Conservation (phyloP, 2,113 vertebrate species). For the Oreochromis niloticus region DNA sequence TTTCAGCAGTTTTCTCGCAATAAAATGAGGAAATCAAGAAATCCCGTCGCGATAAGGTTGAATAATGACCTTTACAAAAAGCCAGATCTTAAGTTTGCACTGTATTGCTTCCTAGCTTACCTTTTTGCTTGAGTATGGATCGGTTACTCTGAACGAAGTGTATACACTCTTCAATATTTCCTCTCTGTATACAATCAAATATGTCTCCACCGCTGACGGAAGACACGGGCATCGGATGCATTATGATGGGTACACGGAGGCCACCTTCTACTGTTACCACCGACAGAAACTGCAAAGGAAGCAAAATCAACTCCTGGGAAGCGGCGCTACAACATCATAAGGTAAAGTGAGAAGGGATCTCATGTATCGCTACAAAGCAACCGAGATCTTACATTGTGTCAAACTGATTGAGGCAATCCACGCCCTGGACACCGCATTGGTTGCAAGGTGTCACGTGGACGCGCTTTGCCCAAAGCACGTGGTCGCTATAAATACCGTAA, state of each 20-base stretch:
- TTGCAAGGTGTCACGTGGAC: not conserved
- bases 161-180: constrained; percentile 62
- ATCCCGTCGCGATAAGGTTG: not conserved
- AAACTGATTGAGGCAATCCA: constrained; percentile 24
- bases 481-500: not conserved
- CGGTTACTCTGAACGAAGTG: constrained; percentile 60
- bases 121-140: constrained; percentile 60
- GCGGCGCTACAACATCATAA: not conserved
- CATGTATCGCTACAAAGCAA: not conserved
- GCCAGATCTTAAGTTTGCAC: not conserved
- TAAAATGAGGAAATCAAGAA: not conserved
- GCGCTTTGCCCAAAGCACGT: not conserved
- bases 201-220: constrained; percentile 48
- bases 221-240: constrained; percentile 37
- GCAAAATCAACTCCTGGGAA: not conserved
- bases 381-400: not conserved
- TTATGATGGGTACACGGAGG: not conserved
- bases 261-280: not conserved
- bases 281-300: not conserved
- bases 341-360: not conserved
- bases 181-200: constrained; percentile 70
- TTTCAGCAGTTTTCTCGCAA: not conserved
- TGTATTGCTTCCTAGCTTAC: constrained; percentile 37
- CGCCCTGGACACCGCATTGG: constrained; percentile 44
- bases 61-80: not conserved